phyloP scores from a whole-genome alignment of 2,888 invertebrate genomes.

The Syritta pipiens region DNA sequence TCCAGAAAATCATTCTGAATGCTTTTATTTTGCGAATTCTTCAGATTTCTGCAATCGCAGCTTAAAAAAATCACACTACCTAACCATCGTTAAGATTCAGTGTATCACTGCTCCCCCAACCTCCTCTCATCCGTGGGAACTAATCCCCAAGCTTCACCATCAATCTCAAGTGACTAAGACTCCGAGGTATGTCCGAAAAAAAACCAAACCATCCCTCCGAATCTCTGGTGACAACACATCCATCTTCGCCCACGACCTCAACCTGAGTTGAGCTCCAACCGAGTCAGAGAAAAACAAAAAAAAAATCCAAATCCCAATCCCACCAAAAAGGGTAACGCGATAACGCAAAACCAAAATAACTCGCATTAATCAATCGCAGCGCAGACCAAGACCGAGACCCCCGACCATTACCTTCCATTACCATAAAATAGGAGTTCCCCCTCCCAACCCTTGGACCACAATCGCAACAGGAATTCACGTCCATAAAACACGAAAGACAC shows the following conservation, averaged over 20 bases:
- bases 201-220: slow-evolving; percentile 25
- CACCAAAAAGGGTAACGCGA: slow-evolving; percentile 23
- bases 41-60: too few species aligned
- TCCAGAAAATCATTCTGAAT: too few species aligned
- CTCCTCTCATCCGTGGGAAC: slow-evolving; percentile 1
- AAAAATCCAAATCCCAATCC: slow-evolving; percentile 31
- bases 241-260: slow-evolving; percentile 55
- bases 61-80: too few species aligned
- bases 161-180: slow-evolving; percentile 18
- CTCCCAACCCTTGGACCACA: too few species aligned
- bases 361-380: slow-evolving; percentile 67
- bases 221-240: slow-evolving; percentile 63
- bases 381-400: slow-evolving; percentile 24
- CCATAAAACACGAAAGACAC: slow-evolving; percentile 3
- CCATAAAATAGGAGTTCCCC: slow-evolving; percentile 58
- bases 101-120: too few species aligned
- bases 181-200: too few species aligned
- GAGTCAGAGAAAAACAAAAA: background rate
- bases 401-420: slow-evolving; percentile 64
- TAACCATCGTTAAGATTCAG: too few species aligned
- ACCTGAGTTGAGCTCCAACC: background rate
- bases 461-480: slow-evolving; percentile 22
- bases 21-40: too few species aligned
- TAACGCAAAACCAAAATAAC: slow-evolving; percentile 53
- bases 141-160: slow-evolving; percentile 28